Evolutionary conservation across 1,140 invertebrate species (phyloP), one percentile per base, ranked within the genome.

Genomic region (Rhyacophila brunnea): DNA sequence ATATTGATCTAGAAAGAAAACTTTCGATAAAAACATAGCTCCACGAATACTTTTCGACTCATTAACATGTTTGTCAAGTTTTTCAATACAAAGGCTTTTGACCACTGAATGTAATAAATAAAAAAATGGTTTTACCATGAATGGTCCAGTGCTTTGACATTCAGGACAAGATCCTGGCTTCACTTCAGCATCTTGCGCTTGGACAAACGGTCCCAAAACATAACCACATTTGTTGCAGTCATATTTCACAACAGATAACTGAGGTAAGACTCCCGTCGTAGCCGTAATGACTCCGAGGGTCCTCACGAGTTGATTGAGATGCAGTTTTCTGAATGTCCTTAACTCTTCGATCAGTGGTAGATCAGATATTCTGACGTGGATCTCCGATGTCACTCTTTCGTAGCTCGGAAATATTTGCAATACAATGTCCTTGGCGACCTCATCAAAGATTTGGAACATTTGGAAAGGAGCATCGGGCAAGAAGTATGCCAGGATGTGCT

Each of bases 141-240:
- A 99, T 1, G 97, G 97, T 2, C 97, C 97, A 57, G 81, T 81
- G 70, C 93, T 95, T 74, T 99, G 97, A 87, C 98, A 99, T 67
- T 98, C 95, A 0, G 97, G 96, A 81, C 98, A 99, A 0, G 89
- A 91, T 0, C 91, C 93, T 1, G 97, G 97, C 70, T 95, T 95
- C 0, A 98, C 89, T 83, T 99, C 98, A 10, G 87, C 79, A 68
- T 90, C 91, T 73, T 98, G 93, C 0, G 87, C 87, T 79, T 99
- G 97, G 18, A 93, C 87, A 75, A 96, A 99, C 0, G 98, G 98
- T 4, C 98, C 98, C 43, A 99, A 77, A 20, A 98, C 82, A 72
- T 93, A 97, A 32, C 90, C 90, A 79, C 98, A 99, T 71, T 95
- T 93, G 60, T 90, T 89, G 83, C 98, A 99, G 74, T 99, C 95